Evolutionary conservation across 2,888 invertebrate species (phyloP), one percentile per base, ranked within the genome.

Genomic region (Caenorhabditis wallacei): DNA sequence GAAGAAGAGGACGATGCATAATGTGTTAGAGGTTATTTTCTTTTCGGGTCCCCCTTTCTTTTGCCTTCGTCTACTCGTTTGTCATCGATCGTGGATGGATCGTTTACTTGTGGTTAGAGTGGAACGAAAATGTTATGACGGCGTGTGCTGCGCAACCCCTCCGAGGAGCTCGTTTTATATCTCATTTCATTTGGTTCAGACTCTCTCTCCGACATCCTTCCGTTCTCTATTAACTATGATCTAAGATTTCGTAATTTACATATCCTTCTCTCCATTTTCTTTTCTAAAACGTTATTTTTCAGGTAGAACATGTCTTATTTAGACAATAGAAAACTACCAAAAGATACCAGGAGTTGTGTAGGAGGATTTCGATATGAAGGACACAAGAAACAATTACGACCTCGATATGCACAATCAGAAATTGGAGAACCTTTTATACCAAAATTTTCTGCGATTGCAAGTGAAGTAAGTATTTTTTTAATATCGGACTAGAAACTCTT

Each of bases 371-470:
- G 85, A 26, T 80, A 83, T 72, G 80, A 80, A 20, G 63, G 61
- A 24, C 68, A 69, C 24, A 74, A 72, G 43, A 85, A 80, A 61
- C 61, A 64, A 13, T 40, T 75, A 10, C 70, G 85, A 18, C 70
- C 84, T 16, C 72, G 88, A 63, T 88, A 88, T 70, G 82, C 87
- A 30, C 88, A 88, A 48, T 86, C 86, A 10, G 88, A 88, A 35
- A 78, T 88, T 20, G 87, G 85, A 20, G 88, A 87, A 37, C 82
- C 84, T 1, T 88, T 89, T 66, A 79, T 90, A 10, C 90, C 90
- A 2, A 84, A 87, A 18, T 90, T 91, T 68, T 88, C 89, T 11
- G 90, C 89, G 8, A 84, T 88, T 26, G 85, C 87, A 20, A 87
- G 85, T 68, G 90, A 90, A 85, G 89, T 82, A 18, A 61, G 72